These are phyloP conservation scores for Eupsittula cactorum DNA, from an alignment of 2,113 vertebrate species.

Conservation along the genomic window DNA sequence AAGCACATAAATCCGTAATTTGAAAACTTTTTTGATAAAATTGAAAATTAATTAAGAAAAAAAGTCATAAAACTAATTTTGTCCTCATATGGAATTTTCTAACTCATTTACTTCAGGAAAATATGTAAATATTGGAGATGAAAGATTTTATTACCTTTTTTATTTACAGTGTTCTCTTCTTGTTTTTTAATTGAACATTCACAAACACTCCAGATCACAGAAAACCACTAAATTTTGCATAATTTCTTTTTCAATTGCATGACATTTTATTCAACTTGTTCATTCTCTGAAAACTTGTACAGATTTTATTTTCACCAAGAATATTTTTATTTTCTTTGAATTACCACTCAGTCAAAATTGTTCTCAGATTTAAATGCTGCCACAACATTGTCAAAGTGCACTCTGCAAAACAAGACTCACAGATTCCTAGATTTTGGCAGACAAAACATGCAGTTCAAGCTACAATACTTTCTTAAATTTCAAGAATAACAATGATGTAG, in stretches of 20 bases:
- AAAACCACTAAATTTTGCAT: not conserved
- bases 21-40: not conserved
- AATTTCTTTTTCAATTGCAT: not conserved
- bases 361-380: not conserved
- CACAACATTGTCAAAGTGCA: not conserved
- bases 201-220: not conserved
- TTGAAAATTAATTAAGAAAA: not conserved
- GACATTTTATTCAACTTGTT: not conserved
- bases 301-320: not conserved
- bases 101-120: not conserved
- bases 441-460: not conserved
- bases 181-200: not conserved
- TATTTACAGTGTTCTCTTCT: not conserved
- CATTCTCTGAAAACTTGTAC: not conserved
- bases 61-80: not conserved
- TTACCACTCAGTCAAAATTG: not conserved
- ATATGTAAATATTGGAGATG: not conserved
- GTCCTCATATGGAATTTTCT: not conserved
- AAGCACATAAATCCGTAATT: not conserved
- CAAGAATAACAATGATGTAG: not conserved
- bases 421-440: not conserved
- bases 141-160: not conserved
- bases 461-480: not conserved
- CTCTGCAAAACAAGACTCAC: not conserved
- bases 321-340: not conserved